Percentiles rank a stretch among this genome's conserved stretches.
These are phyloP conservation scores for Myiozetetes cayanensis DNA, from an alignment of 2,113 vertebrate species.

Conservation along the genomic window DNA sequence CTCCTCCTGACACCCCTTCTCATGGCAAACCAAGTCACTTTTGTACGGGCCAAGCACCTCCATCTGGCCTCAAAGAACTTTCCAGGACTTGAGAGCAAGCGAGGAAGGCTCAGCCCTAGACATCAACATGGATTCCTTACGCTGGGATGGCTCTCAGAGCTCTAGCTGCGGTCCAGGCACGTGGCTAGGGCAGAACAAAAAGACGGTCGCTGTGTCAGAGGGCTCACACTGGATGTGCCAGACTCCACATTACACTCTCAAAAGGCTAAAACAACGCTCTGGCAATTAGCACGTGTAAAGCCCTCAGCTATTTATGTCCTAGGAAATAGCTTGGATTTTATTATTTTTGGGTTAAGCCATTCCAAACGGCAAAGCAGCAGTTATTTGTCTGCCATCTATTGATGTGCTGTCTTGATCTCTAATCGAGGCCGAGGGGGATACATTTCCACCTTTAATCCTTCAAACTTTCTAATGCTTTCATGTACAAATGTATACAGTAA, in stretches of 20 bases:
- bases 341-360: slow-evolving; percentile 51
- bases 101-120: not conserved
- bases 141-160: not conserved
- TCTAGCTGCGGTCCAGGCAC: not conserved
- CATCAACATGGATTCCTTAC: fast-evolving
- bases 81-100: not conserved
- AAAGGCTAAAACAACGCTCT: slow-evolving; percentile 16
- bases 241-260: not conserved
- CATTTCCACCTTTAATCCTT: slow-evolving; percentile 68
- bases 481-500: slow-evolving; percentile 72
- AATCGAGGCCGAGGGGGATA: slow-evolving; percentile 55
- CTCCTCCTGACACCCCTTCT: slow-evolving; percentile 17
- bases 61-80: slow-evolving; percentile 47
- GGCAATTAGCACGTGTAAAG: slow-evolving; percentile 25
- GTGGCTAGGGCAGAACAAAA: not conserved
- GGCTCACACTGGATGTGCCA: not conserved
- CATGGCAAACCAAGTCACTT: not conserved
- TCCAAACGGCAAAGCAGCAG: slow-evolving; percentile 28
- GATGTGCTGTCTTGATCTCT: slow-evolving; percentile 63
- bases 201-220: not conserved
- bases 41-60: slow-evolving; percentile 5
- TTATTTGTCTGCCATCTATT: slow-evolving; percentile 57
- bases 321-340: slow-evolving; percentile 48
- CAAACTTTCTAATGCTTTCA: slow-evolving; percentile 70
- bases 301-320: slow-evolving; percentile 40